Conservation (phyloP, 37 sponge, comb jelly and placozoan genomes). For the Mnemiopsis leidyi region DNA sequence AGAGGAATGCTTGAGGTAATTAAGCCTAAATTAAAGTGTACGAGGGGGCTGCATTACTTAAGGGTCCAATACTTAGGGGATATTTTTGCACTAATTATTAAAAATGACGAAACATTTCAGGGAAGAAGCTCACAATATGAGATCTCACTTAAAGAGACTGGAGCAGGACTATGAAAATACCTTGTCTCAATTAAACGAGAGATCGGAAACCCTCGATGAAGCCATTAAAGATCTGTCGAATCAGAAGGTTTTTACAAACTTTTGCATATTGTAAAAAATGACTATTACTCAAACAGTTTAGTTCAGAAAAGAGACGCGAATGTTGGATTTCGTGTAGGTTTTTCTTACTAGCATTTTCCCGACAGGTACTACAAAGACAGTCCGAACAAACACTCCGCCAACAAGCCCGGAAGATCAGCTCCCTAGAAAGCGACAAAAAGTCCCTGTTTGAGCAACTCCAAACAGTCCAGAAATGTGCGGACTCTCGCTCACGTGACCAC, state of each 20-base stretch:
- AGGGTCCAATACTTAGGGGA: too few relatives aligned
- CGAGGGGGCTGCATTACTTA: too few relatives aligned
- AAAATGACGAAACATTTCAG: too few relatives aligned
- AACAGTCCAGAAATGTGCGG: neutral
- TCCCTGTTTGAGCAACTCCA: neutral
- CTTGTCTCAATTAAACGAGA: neutral
- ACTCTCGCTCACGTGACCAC: neutral
- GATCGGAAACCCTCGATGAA: slow-evolving; percentile 42
- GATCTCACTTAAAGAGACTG: neutral
- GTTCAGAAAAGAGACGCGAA: too few relatives aligned
- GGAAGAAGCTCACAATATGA: neutral
- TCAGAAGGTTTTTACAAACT: slow-evolving; percentile 58
- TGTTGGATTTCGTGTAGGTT: too few relatives aligned
- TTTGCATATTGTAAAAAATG: too few relatives aligned
- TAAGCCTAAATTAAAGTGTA: too few relatives aligned
- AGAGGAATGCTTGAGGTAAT: slow-evolving; percentile 48
- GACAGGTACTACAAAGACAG: slow-evolving; percentile 20
- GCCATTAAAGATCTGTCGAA: slow-evolving; percentile 41
- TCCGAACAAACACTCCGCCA: neutral
- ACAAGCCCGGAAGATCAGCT: neutral
- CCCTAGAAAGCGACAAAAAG: slow-evolving; percentile 11
- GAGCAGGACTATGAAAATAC: slow-evolving; percentile 7
- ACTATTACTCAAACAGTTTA: too few relatives aligned
- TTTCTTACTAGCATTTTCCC: too few relatives aligned
- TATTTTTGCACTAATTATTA: too few relatives aligned